These are phyloP conservation scores for Gonioctena quinquepunctata DNA, from an alignment of 1,140 invertebrate species.

Conservation along the genomic window DNA sequence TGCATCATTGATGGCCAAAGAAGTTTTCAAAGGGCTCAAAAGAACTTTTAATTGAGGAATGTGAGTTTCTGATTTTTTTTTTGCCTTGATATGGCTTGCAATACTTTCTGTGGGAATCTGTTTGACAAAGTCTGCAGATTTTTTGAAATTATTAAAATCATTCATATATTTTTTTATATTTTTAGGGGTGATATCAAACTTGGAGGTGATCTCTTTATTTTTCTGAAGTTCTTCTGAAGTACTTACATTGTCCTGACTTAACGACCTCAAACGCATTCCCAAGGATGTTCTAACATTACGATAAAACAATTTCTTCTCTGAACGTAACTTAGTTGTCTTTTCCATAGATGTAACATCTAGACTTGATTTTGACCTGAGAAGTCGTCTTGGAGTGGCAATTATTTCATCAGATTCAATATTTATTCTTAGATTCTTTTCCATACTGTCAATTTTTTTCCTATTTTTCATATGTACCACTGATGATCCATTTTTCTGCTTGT, in stretches of 20 bases:
- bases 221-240: no score
- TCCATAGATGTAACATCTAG: background rate
- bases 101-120: no score
- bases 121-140: no score
- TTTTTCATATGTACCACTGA: no score
- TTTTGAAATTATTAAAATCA: no score
- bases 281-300: background rate
- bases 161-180: no score
- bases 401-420: background rate
- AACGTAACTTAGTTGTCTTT: background rate
- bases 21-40: background rate
- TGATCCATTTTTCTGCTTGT: background rate
- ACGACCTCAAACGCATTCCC: background rate
- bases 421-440: background rate
- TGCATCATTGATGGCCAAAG: background rate
- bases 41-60: background rate
- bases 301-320: background rate
- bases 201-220: no score
- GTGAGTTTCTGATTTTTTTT: no score
- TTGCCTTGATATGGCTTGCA: no score
- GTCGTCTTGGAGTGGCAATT: background rate
- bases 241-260: background rate
- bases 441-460: no score
- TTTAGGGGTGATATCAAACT: no score
- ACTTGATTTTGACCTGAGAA: background rate